Evolutionary conservation across 2,797 vertebrate species (phyloP), one percentile per base, ranked within the genome.

Genomic region (Diplodus puntazzo): DNA sequence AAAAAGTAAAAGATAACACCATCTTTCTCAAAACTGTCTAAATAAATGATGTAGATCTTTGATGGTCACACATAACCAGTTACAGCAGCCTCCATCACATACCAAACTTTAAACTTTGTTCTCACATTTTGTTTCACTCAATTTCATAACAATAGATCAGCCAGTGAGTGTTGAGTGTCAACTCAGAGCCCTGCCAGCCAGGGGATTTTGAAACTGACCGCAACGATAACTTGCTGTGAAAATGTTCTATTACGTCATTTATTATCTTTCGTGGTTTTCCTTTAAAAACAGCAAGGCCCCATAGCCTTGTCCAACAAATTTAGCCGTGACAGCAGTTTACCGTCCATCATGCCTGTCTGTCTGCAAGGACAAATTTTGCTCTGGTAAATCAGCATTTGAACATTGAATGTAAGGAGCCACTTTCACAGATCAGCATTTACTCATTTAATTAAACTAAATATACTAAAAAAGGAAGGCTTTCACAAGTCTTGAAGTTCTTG

Each of bases 51-150:
- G 45, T 54, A 16, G 74, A 46, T 45, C 34, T 12, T 63, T 18
- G 5, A 5, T 49, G 65, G 60, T 73, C 62, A 71, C 53, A 71
- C 34, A n/a, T 50, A 39, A 11, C 39, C 10, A 8, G 57, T 69
- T 70, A 42, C 25, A 57, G 4, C 45, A 58, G 52, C 65, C 30
- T 74, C 64, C 23, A 45, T 69, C 13, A 43, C 42, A 43, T n/a
- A 11, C 52, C 17, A 61, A 61, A 65, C 72, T 27, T 58, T 43
- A 57, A 18, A 73, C 20, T 74, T 57, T 63, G 52, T 71, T 79
- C 57, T 63, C 61, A 72, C 60, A 76, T 76, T 78, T 55, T 54
- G 18, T 66, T 73, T 39, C 30, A 54, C 11, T 43, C 50, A 49
- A 11, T 39, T 39, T 39, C 39, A 71, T 27, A 68, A 59, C 50